phyloP scores from a whole-genome alignment of 2,797 vertebrate genomes.

The Pyrocephalus nanus region DNA sequence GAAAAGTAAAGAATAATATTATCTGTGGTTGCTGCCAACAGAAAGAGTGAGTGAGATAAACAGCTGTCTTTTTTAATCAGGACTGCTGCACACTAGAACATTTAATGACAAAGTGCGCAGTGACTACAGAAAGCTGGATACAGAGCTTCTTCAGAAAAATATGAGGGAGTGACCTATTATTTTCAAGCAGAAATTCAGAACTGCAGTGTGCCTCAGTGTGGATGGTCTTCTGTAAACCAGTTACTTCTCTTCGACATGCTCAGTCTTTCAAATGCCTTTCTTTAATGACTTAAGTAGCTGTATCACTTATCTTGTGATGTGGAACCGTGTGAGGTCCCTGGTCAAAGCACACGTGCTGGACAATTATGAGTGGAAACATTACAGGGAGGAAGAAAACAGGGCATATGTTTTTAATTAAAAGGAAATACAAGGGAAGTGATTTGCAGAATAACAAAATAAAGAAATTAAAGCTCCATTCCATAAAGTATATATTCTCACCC shows the following conservation, averaged over 20 bases:
- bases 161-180: not conserved
- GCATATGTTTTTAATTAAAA: conserved; percentile 11
- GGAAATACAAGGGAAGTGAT: not conserved
- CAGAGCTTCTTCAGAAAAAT: not conserved
- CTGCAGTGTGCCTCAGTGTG: not conserved
- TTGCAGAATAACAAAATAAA: not conserved
- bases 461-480: not conserved
- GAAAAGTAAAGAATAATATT: conserved; percentile 34
- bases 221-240: not conserved
- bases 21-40: not conserved
- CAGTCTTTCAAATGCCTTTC: not conserved
- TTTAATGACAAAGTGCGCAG: not conserved
- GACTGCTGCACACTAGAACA: not conserved
- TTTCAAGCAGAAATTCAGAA: conserved; percentile 7
- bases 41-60: not conserved
- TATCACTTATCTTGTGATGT: not conserved
- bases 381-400: not conserved
- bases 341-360: not conserved
- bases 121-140: not conserved
- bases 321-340: not conserved
- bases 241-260: not conserved
- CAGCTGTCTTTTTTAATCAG: conserved; percentile 1
- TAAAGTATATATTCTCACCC: not conserved
- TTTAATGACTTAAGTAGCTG: not conserved
- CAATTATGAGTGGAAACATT: not conserved